Evolutionary conservation across 2,113 vertebrate species (phyloP).

Genomic region (Strix uralensis): DNA sequence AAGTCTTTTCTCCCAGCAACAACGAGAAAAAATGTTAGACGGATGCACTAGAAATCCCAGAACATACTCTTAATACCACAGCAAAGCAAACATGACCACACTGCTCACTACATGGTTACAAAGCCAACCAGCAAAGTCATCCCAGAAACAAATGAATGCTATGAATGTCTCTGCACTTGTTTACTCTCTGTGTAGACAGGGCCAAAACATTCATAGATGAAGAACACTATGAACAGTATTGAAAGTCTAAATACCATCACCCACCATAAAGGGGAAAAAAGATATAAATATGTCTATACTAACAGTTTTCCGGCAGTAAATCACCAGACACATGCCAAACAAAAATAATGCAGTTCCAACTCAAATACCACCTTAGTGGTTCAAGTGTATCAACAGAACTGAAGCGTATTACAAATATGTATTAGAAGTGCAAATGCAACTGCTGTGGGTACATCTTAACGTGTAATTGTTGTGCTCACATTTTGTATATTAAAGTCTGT

Average conservation of each 20-base stretch:
- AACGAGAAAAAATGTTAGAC: background rate
- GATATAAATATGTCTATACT: background rate
- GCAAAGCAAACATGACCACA: background rate
- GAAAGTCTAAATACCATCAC: background rate
- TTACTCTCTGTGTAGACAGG: background rate
- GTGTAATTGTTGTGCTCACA: background rate
- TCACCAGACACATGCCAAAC: background rate
- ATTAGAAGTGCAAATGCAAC: background rate
- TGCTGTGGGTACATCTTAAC: conserved; percentile 2
- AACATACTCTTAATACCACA: background rate
- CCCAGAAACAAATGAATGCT: background rate
- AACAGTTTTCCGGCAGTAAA: background rate
- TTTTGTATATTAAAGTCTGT: background rate
- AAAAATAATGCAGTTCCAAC: background rate
- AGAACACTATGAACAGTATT: background rate
- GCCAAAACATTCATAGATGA: background rate
- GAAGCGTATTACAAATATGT: fast-evolving
- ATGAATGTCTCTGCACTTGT: background rate
- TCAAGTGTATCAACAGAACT: background rate
- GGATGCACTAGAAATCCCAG: background rate
- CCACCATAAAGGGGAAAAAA: background rate
- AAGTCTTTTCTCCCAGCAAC: background rate
- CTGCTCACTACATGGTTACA: background rate
- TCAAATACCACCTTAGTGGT: background rate
- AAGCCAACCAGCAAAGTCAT: background rate